Conservation (phyloP, 2,113 vertebrate genomes). For the Drymodes brunneopygia region DNA sequence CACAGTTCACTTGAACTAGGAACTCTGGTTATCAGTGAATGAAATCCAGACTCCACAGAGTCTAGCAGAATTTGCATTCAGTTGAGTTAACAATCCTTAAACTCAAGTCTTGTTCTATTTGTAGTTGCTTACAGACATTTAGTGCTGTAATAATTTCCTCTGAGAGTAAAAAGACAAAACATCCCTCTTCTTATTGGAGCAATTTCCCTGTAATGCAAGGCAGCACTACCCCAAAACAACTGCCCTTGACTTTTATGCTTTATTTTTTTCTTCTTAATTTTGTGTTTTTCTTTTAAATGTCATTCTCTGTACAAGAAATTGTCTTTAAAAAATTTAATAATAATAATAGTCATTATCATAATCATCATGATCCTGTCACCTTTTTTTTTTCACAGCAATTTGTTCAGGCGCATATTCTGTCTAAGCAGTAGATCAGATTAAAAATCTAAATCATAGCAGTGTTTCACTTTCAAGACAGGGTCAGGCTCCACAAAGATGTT, state of each 20-base stretch:
- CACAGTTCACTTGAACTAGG: background rate
- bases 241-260: background rate
- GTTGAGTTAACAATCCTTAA: constrained; percentile 2
- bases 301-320: background rate
- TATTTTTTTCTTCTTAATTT: background rate
- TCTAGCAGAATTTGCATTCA: background rate
- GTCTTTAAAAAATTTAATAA: background rate
- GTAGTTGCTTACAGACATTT: background rate
- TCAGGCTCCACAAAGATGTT: background rate
- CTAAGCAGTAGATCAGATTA: background rate
- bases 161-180: background rate
- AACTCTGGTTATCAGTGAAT: background rate
- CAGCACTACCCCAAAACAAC: background rate
- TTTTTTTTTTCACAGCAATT: background rate
- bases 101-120: background rate
- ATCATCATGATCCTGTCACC: background rate
- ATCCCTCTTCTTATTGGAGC: background rate
- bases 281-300: background rate
- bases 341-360: background rate
- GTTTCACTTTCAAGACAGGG: background rate
- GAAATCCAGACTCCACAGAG: background rate
- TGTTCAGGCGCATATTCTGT: background rate
- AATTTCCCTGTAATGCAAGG: background rate
- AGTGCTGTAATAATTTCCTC: background rate
- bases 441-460: background rate